Evolutionary conservation across 2,888 invertebrate genomes (phyloP), one percentile per base, ranked within the genome.

Genomic region (Drosophila rubida): DNA sequence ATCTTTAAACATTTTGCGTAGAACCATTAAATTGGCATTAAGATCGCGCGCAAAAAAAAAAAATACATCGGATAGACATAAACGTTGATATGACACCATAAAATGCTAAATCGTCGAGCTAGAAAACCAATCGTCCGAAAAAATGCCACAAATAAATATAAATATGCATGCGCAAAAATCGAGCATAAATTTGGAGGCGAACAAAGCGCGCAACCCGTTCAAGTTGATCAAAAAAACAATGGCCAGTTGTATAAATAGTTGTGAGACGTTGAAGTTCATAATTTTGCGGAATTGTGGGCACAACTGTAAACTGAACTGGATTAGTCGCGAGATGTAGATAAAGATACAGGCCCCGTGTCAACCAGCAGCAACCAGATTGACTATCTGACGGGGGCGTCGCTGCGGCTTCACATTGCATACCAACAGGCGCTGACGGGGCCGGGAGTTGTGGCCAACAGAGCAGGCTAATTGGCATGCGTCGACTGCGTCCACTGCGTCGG

Each of bases 391-490:
- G 35, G 49, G 50, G 50, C 27, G 53, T 42, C 6, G 22, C 27
- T 41, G 41, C 8, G 19, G 22, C 16, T 2, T 9, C 6, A 42
- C 23, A 49, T 73, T 69, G 75, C 72, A 74, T 72, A 72, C 69
- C 64, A 39, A 63, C 64, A 75, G 72, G 72, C 72, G 75, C 32
- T 59, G 54, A 22, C 46, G 51, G 16, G 6, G 42, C 39, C 41
- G 27, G 27, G 41, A 35, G 66, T 49, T 48, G 51, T 35, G 54
- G 60, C 60, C 59, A 51, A 35, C 48, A 42, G 76, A 50, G 57
- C 46, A 6, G 58, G 69, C 81, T 81, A 80, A 86, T 81, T 81
- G 81, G 81, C 86, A 81, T 81, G 81, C 81, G 83, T 75, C 59
- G 63, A 30, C 51, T 41, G 71, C 30, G 39, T 11, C 41, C 41